phyloP scores from a whole-genome alignment of 2,888 invertebrate species.

The Abrostola tripartita region DNA sequence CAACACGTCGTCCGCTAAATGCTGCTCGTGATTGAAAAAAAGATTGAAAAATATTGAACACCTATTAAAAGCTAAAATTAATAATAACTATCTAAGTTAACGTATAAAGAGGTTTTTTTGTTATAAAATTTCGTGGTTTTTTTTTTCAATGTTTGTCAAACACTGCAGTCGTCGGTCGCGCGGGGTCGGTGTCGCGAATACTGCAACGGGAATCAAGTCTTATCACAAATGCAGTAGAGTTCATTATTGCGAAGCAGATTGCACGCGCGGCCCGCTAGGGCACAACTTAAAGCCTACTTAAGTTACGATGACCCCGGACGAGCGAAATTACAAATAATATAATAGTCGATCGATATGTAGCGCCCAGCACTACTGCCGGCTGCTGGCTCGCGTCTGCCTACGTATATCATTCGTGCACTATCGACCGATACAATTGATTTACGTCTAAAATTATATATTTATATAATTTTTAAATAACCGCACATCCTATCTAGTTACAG shows the following conservation, averaged over 20 bases:
- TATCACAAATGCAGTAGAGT: constrained; percentile 77
- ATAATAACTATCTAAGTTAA: constrained; percentile 84
- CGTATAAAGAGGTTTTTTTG: constrained; percentile 79
- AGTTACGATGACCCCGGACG: constrained; percentile 63
- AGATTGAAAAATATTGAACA: constrained; percentile 84
- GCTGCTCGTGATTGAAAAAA: constrained; percentile 73
- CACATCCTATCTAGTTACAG: constrained; percentile 56
- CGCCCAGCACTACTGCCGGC: not conserved
- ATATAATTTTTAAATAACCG: constrained; percentile 56
- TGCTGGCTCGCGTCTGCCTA: constrained; percentile 26
- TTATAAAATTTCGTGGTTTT: constrained; percentile 66
- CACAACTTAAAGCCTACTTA: constrained; percentile 66
- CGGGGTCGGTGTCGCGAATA: constrained; percentile 62
- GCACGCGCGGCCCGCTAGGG: constrained; percentile 54
- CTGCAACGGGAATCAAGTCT: constrained; percentile 70
- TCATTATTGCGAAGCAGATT: constrained; percentile 66
- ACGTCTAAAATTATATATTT: constrained; percentile 58
- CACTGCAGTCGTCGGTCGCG: constrained; percentile 61
- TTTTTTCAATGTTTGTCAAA: constrained; percentile 56
- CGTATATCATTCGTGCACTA: constrained; percentile 56
- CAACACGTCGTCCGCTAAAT: constrained; percentile 71
- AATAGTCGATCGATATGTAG: constrained; percentile 28
- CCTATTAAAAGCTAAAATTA: constrained; percentile 87
- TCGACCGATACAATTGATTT: constrained; percentile 56
- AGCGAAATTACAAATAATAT: constrained; percentile 54